phyloP scores from a whole-genome alignment of 2,113 vertebrate genomes.

The Malurus alboscapulatus region DNA sequence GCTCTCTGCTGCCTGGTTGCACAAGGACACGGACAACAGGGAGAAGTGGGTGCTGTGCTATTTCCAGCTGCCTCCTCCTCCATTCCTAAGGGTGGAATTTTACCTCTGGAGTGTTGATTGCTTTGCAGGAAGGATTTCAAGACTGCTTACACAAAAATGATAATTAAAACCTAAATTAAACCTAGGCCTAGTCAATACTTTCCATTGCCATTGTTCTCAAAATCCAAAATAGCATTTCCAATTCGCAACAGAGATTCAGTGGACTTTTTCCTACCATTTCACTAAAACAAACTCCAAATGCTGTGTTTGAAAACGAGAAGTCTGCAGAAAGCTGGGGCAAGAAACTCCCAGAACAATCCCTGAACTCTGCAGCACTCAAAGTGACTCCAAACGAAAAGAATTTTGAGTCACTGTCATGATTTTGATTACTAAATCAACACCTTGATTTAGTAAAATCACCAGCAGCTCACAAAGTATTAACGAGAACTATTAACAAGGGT shows the following conservation, averaged over 20 bases:
- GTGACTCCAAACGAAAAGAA: not conserved
- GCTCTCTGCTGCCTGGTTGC: slow-evolving; percentile 1
- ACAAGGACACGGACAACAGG: not conserved
- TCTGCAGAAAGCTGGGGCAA: not conserved
- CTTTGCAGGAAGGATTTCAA: slow-evolving; percentile 35
- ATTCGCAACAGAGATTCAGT: not conserved
- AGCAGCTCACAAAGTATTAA: not conserved
- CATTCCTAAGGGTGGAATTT: slow-evolving; percentile 31
- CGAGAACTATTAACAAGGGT: not conserved
- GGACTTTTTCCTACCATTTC: not conserved
- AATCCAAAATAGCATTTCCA: not conserved
- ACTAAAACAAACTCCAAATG: not conserved
- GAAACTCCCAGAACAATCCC: not conserved
- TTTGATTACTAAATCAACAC: not conserved
- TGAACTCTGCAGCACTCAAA: not conserved
- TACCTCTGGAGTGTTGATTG: not conserved
- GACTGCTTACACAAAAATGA: not conserved
- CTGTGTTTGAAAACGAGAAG: not conserved
- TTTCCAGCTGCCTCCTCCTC: slow-evolving; percentile 42
- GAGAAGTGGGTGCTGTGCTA: slow-evolving; percentile 11
- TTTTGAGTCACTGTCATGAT: not conserved
- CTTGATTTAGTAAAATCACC: not conserved
- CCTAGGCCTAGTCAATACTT: not conserved
- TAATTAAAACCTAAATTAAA: slow-evolving; percentile 37
- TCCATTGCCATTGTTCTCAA: not conserved